Evolutionary conservation across 2,797 vertebrate genomes (phyloP).

Genomic region (Sciurus vulgaris): DNA sequence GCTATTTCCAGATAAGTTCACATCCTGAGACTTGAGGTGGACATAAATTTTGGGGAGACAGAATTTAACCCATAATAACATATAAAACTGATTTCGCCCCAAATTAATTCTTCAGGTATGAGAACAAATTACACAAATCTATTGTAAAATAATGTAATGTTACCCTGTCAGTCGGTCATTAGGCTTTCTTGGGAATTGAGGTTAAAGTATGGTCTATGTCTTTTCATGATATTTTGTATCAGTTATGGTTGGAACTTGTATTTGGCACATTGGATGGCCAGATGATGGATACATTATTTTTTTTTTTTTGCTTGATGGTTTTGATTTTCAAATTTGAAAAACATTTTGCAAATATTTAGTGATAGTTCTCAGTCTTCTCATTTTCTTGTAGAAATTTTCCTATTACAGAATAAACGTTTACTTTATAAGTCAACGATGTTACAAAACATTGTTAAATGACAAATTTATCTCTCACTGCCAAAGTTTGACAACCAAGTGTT

Average conservation of each 20-base stretch:
- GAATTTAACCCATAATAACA: neutral
- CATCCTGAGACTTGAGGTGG: conserved; percentile 6
- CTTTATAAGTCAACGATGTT: conserved; percentile 56
- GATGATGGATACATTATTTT: neutral
- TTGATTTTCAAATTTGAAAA: conserved; percentile 37
- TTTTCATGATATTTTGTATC: conserved; percentile 56
- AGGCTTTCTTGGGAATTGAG: conserved; percentile 42
- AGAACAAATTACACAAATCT: neutral
- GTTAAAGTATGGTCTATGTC: neutral
- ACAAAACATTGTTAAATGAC: conserved; percentile 73
- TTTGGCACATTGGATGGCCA: conserved; percentile 14
- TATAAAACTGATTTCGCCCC: conserved; percentile 60
- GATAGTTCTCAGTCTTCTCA: conserved; percentile 5
- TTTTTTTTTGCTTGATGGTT: neutral
- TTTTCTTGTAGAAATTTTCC: conserved; percentile 67
- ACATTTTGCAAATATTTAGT: conserved; percentile 59
- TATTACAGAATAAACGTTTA: conserved; percentile 74
- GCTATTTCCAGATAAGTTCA: conserved; percentile 51
- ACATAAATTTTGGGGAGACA: conserved; percentile 13
- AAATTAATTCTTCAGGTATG: conserved; percentile 23
- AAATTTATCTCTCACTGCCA: conserved; percentile 65
- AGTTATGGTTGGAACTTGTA: conserved; percentile 42
- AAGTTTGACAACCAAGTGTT: conserved; percentile 65
- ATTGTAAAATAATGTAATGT: conserved; percentile 55
- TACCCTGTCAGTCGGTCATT: neutral